Evolutionary conservation across 30 jellyfish, hydroid and myxozoan species (phyloP).

Genomic region (Aurelia sp.): DNA sequence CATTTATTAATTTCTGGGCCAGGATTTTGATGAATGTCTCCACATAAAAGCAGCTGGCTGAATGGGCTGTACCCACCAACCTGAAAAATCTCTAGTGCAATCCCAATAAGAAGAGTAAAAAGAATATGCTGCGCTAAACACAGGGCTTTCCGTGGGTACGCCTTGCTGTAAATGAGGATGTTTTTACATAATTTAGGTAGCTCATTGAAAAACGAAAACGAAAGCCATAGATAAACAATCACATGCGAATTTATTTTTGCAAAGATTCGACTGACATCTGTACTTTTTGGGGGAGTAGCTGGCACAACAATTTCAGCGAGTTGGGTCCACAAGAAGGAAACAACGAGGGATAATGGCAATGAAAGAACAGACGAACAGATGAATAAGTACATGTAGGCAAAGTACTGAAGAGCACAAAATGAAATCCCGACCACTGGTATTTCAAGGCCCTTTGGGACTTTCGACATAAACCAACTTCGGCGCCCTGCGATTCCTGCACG

Average conservation of each 20-base stretch:
- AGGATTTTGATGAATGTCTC: too few species aligned
- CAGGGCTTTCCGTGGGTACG: conserved; percentile 34
- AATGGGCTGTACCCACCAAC: too few species aligned
- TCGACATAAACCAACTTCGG: conserved; percentile 21
- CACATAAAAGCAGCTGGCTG: too few species aligned
- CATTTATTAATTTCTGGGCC: too few species aligned
- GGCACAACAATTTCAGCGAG: conserved; percentile 45
- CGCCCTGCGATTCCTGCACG: conserved; percentile 59
- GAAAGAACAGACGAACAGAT: too few species aligned
- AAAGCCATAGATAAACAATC: conserved; percentile 8
- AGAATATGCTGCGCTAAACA: conserved; percentile 35
- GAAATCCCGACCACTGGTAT: conserved; percentile 32
- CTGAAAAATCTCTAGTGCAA: conserved; percentile 40
- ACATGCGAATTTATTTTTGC: conserved; percentile 8
- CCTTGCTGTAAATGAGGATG: conserved; percentile 45
- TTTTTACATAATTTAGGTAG: conserved; percentile 33
- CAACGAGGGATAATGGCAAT: too few species aligned
- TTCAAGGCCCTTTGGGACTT: conserved; percentile 46
- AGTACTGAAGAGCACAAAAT: neutral
- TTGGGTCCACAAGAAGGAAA: conserved; percentile 33
- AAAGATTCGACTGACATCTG: conserved; percentile 32
- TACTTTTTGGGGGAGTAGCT: conserved; percentile 27
- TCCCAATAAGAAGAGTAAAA: conserved; percentile 32
- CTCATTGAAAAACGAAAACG: conserved; percentile 22
- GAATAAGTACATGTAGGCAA: too few species aligned